These are phyloP conservation scores for Lonchura striata DNA, from an alignment of 2,113 vertebrate species.

Conservation along the genomic window DNA sequence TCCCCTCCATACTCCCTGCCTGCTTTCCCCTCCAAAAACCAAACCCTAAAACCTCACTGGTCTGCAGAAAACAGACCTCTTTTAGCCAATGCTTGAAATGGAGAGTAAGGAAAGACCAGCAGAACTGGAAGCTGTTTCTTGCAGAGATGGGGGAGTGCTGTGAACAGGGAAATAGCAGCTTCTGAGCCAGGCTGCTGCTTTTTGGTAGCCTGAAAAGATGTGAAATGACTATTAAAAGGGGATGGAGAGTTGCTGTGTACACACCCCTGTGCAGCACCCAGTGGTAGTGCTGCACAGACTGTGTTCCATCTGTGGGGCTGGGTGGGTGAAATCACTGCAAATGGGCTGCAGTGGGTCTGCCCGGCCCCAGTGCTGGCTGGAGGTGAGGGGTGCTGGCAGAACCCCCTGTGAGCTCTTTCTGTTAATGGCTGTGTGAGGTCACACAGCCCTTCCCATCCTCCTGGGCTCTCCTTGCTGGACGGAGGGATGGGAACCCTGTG, in stretches of 20 bases:
- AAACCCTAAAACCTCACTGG: neutral
- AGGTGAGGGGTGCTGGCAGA: rapidly evolving
- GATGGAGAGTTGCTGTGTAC: neutral
- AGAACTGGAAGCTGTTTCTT: neutral
- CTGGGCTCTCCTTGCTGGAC: neutral
- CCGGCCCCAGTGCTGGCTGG: neutral
- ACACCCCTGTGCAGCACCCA: neutral
- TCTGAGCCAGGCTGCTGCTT: neutral
- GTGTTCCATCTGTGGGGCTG: neutral
- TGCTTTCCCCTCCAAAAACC: neutral
- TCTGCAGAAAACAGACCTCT: neutral
- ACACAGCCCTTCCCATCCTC: neutral
- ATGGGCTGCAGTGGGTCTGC: neutral
- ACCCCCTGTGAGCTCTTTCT: neutral
- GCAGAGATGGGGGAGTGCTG: neutral
- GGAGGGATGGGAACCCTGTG: neutral
- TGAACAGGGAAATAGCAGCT: neutral
- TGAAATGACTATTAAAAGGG: neutral
- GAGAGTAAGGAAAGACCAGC: neutral
- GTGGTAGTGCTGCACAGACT: rapidly evolving
- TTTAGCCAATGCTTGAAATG: neutral
- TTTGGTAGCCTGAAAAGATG: neutral
- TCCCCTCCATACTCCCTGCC: neutral
- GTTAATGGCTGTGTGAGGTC: neutral
- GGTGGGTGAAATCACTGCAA: neutral